phyloP scores from a whole-genome alignment of 2,797 vertebrate species.

The Argya squamiceps region DNA sequence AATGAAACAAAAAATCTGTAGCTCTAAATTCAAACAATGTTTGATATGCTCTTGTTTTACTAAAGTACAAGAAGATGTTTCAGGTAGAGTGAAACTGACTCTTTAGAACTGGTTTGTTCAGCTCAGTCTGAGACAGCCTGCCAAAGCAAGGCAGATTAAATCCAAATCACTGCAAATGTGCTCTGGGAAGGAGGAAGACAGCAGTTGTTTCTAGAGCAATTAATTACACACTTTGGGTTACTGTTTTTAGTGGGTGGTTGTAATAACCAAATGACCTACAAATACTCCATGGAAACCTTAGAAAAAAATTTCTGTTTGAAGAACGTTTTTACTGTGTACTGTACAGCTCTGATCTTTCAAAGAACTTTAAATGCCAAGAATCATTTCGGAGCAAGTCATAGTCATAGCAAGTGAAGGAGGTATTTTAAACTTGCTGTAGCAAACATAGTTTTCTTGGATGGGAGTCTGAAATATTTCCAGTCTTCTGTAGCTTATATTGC shows the following conservation, averaged over 20 bases:
- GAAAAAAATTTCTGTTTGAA: background rate
- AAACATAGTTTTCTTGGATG: background rate
- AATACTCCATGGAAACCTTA: background rate
- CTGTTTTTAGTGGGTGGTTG: background rate
- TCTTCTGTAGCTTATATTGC: background rate
- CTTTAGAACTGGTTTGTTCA: background rate
- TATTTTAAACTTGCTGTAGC: background rate
- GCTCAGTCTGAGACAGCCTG: background rate
- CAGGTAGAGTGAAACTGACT: background rate
- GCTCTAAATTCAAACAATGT: background rate
- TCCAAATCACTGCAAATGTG: background rate
- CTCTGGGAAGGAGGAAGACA: background rate
- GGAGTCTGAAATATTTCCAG: background rate
- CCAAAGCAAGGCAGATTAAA: background rate
- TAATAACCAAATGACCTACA: conserved; percentile 23
- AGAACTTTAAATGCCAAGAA: background rate
- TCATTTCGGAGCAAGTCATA: background rate
- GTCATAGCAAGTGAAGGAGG: background rate
- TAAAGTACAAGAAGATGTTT: background rate
- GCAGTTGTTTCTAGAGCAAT: background rate
- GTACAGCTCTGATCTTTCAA: background rate
- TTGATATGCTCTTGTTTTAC: background rate
- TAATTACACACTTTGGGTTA: background rate
- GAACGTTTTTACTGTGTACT: background rate
- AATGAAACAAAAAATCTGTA: background rate